Evolutionary conservation across 2,888 invertebrate species (phyloP), one percentile per base, ranked within the genome.

Genomic region (Vanessa cardui): DNA sequence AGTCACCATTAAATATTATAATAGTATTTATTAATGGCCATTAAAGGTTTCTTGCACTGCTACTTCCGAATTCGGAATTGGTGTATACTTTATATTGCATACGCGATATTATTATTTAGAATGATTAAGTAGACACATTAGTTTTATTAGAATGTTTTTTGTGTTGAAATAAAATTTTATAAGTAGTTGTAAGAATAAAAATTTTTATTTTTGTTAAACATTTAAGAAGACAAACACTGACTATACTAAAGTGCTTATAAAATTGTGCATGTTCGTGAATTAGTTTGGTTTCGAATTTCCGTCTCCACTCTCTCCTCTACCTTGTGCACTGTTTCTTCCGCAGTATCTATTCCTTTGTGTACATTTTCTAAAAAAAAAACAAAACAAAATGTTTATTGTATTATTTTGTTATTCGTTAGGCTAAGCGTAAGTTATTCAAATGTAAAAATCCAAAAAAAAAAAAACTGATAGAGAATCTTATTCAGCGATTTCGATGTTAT

Each of bases 251-350:
- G 67, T 66, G 69, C 74, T 88, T 89, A 93, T 82, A 93, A 82
- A 83, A 93, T 87, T 49, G 85, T 88, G 89, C 93, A 93, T 6
- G 92, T 86, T 76, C 89, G 80, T 46, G 93, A 93, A 78, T 87
- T 93, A 1, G 92, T 92, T 72, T 93, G 93, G 77, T 93, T 91
- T 58, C 88, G 80, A 74, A 92, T 87, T 76, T 92, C 89, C 0
- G 90, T 88, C 70, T 90, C 90, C 0, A 92, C 86, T 1, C 88
- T 88, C 68, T 92, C 91, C 69, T 91, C 91, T 16, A 91, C 79
- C 74, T 86, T 90, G 77, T 90, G 88, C 58, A 92, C 83, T 1
- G 88, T 80, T 62, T 91, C 86, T 68, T 92, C 92, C 0, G 89
- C 85, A 7, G 74, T 80, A n/a, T 89, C 88, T 9, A 92, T 77